These are phyloP conservation scores for Microchirus variegatus DNA, from an alignment of 2,797 vertebrate species.

Conservation along the genomic window DNA sequence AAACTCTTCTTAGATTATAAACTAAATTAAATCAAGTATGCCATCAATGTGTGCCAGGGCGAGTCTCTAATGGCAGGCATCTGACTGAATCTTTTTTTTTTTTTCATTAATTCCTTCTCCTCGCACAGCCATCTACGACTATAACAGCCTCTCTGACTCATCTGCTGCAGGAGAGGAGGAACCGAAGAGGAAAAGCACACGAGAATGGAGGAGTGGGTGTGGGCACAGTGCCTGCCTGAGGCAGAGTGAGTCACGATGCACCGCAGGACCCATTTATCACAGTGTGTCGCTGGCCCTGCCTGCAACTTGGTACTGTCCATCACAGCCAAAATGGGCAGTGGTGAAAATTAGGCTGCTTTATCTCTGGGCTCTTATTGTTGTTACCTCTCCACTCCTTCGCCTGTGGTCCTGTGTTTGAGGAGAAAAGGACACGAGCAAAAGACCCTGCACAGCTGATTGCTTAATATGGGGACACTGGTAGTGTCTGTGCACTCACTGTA, in stretches of 20 bases:
- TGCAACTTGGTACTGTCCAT: slow-evolving; percentile 65
- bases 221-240: slow-evolving; percentile 55
- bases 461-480: slow-evolving; percentile 16
- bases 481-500: neutral
- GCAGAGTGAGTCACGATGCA: slow-evolving; percentile 73
- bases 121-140: slow-evolving; percentile 57
- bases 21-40: slow-evolving; percentile 74
- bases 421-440: slow-evolving; percentile 35
- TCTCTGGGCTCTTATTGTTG: slow-evolving; percentile 43
- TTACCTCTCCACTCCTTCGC: slow-evolving; percentile 24
- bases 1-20: slow-evolving; percentile 72
- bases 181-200: slow-evolving; percentile 45
- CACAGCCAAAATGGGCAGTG: slow-evolving; percentile 44
- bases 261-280: slow-evolving; percentile 72
- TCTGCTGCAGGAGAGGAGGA: slow-evolving; percentile 67
- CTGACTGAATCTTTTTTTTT: slow-evolving; percentile 68
- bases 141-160: slow-evolving; percentile 78
- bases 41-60: slow-evolving; percentile 47
- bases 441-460: slow-evolving; percentile 4
- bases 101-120: slow-evolving; percentile 68
- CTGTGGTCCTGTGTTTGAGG: slow-evolving; percentile 25
- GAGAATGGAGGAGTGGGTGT: slow-evolving; percentile 54
- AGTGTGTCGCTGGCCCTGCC: slow-evolving; percentile 50
- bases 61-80: slow-evolving; percentile 62
- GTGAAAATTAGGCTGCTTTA: slow-evolving; percentile 56